Conservation (phyloP, 2,113 vertebrate genomes). For the Sapayoa aenigma region DNA sequence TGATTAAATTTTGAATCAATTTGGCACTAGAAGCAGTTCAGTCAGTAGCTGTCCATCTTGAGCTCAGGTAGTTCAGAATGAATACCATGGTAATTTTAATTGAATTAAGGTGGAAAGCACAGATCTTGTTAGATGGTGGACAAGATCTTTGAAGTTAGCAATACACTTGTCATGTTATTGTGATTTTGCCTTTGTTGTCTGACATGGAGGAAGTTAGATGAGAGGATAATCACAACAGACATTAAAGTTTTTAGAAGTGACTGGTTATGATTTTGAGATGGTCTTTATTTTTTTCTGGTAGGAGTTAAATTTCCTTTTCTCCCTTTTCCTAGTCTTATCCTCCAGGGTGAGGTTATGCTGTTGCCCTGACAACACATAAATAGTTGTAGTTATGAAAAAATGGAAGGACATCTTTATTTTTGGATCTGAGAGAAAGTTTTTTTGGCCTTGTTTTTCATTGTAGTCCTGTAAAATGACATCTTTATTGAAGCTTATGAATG, state of each 20-base stretch:
- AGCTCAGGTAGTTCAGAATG: not conserved
- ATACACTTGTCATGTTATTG: not conserved
- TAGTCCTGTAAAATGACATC: not conserved
- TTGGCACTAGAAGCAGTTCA: not conserved
- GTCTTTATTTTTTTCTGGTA: rapidly evolving
- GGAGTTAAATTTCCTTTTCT: not conserved
- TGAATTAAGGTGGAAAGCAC: not conserved
- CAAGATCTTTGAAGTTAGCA: not conserved
- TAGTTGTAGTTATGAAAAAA: not conserved
- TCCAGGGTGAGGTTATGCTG: not conserved
- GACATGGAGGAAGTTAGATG: not conserved
- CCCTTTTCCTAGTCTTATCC: not conserved
- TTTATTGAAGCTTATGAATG: not conserved
- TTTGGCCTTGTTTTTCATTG: not conserved
- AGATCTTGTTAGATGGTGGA: not conserved
- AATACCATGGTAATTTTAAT: not conserved
- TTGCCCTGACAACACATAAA: not conserved
- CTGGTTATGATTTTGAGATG: not conserved
- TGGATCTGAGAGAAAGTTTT: not conserved
- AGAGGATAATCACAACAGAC: not conserved
- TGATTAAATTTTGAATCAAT: not conserved
- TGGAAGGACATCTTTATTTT: not conserved
- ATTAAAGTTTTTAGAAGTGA: not conserved
- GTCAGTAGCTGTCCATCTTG: not conserved
- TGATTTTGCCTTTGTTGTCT: not conserved